These are phyloP conservation scores for Protosalanx chinensis DNA, from an alignment of 2,797 vertebrate genomes.

Conservation along the genomic window DNA sequence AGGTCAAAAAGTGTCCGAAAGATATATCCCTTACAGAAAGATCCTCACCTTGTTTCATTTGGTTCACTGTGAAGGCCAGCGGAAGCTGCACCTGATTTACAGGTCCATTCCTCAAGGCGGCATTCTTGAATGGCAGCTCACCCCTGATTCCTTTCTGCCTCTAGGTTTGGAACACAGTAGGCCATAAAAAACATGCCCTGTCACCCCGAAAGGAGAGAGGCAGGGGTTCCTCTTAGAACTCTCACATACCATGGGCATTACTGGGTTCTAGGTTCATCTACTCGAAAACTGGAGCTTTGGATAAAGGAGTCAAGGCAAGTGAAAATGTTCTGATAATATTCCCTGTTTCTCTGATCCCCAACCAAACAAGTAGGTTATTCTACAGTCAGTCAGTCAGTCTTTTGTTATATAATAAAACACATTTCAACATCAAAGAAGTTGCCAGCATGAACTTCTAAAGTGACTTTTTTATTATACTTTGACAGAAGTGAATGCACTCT, in stretches of 20 bases:
- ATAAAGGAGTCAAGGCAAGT: background rate
- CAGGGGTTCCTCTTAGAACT: constrained; percentile 25
- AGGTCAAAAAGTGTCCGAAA: background rate
- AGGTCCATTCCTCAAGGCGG: constrained; percentile 42
- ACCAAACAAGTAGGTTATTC: background rate
- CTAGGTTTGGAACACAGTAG: constrained; percentile 40
- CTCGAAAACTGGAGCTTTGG: constrained; percentile 13
- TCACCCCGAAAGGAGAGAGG: constrained; percentile 39
- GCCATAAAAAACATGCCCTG: constrained; percentile 43
- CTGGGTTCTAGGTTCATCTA: constrained; percentile 35
- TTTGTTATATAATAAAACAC: background rate
- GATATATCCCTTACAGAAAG: background rate
- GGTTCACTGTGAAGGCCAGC: constrained; percentile 11
- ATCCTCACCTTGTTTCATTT: constrained; percentile 26
- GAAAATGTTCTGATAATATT: background rate
- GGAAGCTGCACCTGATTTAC: constrained; percentile 20
- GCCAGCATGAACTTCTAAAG: background rate
- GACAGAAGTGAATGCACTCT: background rate
- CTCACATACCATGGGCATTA: background rate
- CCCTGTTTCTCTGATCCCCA: background rate
- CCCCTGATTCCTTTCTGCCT: constrained; percentile 50
- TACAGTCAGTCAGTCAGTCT: background rate
- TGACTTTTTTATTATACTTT: background rate
- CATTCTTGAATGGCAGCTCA: constrained; percentile 67
- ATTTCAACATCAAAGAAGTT: background rate